Base-by-base conservation (phyloP, 2,888 invertebrate genomes). In the Tineola bisselliella region DNA sequence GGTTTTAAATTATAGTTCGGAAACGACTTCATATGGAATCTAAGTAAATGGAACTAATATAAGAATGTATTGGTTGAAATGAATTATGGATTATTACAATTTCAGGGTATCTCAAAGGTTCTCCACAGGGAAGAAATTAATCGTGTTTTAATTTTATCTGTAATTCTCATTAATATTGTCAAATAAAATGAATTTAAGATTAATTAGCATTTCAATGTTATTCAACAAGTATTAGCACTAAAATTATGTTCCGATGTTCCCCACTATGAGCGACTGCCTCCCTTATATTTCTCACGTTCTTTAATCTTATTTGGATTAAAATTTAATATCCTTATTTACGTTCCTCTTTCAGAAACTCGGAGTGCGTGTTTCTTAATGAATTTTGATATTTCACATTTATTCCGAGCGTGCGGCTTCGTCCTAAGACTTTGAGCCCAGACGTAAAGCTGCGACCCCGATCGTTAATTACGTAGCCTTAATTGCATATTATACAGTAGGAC, bases 361-460 rank as follows among this genome's bases (percentile, higher is more conserved):
- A 2, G 58, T 8, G 17, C 33, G 58, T 33, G 58, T 58, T 58
- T 33, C 31, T 15, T 33, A 58, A 58, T 15, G 33, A 56, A 25
- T 58, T 58, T 58, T 58, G 58, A 58, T 58, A 58, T 58, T 58
- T 58, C 58, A 56, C 30, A 30, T 56, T 56, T 56, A 18, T 56
- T 56, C 19, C 25, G 56, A 56, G 56, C 56, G 8, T 48, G 17
- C 56, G 56, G n/a, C 48, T 18, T 8, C 2, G 8, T 30, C 30
- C 56, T 56, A 56, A 30, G 19, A 56, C 56, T 56, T 56, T 56
- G 56, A 56, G 56, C 25, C 19, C 18, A 25, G 19, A 18, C 13
- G 17, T 56, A 19, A 56, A 19, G 56, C 56, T 56, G 25, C 56
- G 56, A 56, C 56, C 56, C 17, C 19, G 17, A 13, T 56, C 56